phyloP scores from a whole-genome alignment of 2,888 invertebrate genomes.

The Notodromas monacha region DNA sequence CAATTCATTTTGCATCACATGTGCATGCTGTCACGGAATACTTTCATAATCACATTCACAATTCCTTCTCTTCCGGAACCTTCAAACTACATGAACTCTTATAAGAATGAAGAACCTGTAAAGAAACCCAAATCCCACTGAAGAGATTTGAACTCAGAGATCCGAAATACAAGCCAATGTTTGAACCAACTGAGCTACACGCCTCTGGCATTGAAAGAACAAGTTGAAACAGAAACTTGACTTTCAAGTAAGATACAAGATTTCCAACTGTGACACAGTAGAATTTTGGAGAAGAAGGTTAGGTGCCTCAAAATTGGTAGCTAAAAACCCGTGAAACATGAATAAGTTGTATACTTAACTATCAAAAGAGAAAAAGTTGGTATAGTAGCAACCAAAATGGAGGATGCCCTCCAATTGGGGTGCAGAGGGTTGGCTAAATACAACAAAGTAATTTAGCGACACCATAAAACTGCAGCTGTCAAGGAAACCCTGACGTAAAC shows the following conservation, averaged over 20 bases:
- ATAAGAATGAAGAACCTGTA: constrained; percentile 4
- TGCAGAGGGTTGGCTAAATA: constrained; percentile 4
- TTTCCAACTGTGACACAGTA: constrained; percentile 2
- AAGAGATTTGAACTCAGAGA: constrained; percentile 4
- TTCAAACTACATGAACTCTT: constrained; percentile 4
- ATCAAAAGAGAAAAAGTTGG: constrained; percentile 1
- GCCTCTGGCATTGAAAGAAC: constrained; percentile 2
- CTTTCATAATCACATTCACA: constrained; percentile 4
- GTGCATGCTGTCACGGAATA: constrained; percentile 4
- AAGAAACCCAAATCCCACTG: constrained; percentile 2
- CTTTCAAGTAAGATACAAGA: constrained; percentile 2
- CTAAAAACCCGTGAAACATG: constrained; percentile 4
- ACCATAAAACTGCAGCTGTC: constrained; percentile 4
- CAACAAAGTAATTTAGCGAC: constrained; percentile 4
- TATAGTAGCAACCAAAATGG: constrained; percentile 4
- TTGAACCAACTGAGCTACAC: constrained; percentile 2
- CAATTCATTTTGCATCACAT: constrained; percentile 1
- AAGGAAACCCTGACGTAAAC: constrained; percentile 4
- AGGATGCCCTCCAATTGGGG: constrained; percentile 4
- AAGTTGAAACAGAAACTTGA: constrained; percentile 4
- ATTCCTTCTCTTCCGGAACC: constrained; percentile 1
- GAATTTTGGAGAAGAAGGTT: constrained; percentile 4
- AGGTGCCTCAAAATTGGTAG: constrained; percentile 2
- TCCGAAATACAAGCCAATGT: constrained; percentile 4
- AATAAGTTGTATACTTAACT: constrained; percentile 1